Percentiles rank a stretch among this genome's conserved stretches.
These are phyloP conservation scores for Rotaria magnacalcarata DNA, from an alignment of 2,888 invertebrate species.

Conservation along the genomic window DNA sequence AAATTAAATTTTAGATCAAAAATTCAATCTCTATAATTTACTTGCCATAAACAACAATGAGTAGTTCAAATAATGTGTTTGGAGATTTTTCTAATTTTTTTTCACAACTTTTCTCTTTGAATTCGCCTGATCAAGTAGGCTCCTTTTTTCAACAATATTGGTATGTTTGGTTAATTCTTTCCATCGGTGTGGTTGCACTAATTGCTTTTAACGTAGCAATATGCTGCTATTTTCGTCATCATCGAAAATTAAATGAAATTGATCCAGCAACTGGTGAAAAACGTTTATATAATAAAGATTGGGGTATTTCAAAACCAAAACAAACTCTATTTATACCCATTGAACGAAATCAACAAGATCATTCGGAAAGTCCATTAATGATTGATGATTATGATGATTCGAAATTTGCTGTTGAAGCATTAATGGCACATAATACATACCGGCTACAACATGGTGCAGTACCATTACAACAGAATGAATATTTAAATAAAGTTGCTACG, in stretches of 20 bases:
- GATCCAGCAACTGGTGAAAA: neutral
- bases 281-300: neutral
- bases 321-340: neutral
- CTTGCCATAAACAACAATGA: neutral
- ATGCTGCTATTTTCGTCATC: neutral
- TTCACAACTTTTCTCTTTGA: neutral
- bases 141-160: neutral
- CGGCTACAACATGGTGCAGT: neutral
- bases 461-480: neutral
- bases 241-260: neutral
- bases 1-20: too few species aligned
- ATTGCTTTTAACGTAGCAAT: neutral
- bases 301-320: neutral
- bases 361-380: neutral
- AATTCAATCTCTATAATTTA: too few species aligned
- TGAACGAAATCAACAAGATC: neutral
- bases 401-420: neutral
- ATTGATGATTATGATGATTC: neutral
- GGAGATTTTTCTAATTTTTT: neutral
- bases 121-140: neutral
- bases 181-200: neutral
- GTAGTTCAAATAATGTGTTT: neutral
- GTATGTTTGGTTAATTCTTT: neutral
- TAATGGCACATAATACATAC: neutral
- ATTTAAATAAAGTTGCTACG: neutral